Conservation (phyloP, 2,888 invertebrate species). For the Folsomia candida region DNA sequence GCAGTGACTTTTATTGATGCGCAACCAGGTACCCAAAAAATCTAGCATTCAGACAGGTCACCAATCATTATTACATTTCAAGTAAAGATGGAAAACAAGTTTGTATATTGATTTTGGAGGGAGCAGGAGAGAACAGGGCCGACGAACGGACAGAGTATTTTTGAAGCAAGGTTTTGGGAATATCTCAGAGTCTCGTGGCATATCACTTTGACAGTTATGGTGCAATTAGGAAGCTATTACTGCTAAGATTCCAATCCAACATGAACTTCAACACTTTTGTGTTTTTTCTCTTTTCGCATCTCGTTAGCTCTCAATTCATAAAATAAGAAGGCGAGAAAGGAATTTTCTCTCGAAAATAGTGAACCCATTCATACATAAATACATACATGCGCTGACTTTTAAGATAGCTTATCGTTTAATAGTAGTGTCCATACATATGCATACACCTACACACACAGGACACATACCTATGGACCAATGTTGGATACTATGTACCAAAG, state of each 20-base stretch:
- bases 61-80: not conserved
- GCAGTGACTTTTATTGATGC: not conserved
- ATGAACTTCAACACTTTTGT: conserved; percentile 36
- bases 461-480: too few species aligned
- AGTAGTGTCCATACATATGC: too few species aligned
- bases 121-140: conserved; percentile 26
- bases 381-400: too few species aligned
- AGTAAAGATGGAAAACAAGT: conserved; percentile 18
- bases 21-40: not conserved
- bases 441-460: too few species aligned
- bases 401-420: too few species aligned
- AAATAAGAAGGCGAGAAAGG: not conserved
- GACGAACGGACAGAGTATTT: conserved; percentile 1
- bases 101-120: conserved; percentile 38
- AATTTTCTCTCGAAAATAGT: not conserved
- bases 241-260: conserved; percentile 9
- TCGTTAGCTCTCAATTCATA: conserved; percentile 8
- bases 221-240: conserved; percentile 39
- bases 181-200: conserved; percentile 21
- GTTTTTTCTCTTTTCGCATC: conserved; percentile 12
- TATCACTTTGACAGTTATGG: conserved; percentile 41
- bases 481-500: too few species aligned
- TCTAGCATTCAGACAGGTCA: not conserved
- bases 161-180: not conserved
- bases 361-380: not conserved